These are phyloP conservation scores for Isotomurus palustris DNA, from an alignment of 2,888 invertebrate species.

Conservation along the genomic window DNA sequence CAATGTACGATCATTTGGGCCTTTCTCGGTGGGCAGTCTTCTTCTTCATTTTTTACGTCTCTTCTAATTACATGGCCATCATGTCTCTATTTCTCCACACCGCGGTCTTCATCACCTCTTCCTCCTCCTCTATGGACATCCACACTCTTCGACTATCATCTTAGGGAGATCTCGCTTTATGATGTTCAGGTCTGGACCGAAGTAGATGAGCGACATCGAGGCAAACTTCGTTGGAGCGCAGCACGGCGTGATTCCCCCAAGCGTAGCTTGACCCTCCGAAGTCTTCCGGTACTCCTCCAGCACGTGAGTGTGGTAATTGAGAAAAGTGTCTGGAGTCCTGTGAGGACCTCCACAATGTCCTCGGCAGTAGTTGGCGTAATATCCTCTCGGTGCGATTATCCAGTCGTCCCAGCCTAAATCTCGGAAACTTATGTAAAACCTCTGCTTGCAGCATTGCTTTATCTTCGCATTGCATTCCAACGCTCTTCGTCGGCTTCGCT, in stretches of 20 bases:
- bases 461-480: constrained; percentile 71
- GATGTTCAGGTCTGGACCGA: constrained; percentile 82
- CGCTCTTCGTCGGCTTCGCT: constrained; percentile 70
- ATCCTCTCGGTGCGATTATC: constrained; percentile 70
- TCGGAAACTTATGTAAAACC: constrained; percentile 86
- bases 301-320: constrained; percentile 84
- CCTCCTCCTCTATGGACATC: constrained; percentile 66
- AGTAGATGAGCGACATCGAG: constrained; percentile 86
- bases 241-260: constrained; percentile 80
- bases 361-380: constrained; percentile 89
- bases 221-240: constrained; percentile 89
- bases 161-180: constrained; percentile 90
- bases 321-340: constrained; percentile 74
- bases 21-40: constrained; percentile 45
- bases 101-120: neutral
- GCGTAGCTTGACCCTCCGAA: constrained; percentile 53
- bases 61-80: neutral
- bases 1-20: constrained; percentile 2
- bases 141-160: constrained; percentile 95
- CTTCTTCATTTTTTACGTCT: constrained; percentile 19
- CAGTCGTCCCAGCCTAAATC: constrained; percentile 92
- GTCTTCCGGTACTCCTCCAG: constrained; percentile 81
- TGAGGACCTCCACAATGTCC: constrained; percentile 76
- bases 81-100: neutral
- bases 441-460: constrained; percentile 80